Evolutionary conservation across 2,113 vertebrate genomes (phyloP).

Genomic region (Hirundichthys speculiger): DNA sequence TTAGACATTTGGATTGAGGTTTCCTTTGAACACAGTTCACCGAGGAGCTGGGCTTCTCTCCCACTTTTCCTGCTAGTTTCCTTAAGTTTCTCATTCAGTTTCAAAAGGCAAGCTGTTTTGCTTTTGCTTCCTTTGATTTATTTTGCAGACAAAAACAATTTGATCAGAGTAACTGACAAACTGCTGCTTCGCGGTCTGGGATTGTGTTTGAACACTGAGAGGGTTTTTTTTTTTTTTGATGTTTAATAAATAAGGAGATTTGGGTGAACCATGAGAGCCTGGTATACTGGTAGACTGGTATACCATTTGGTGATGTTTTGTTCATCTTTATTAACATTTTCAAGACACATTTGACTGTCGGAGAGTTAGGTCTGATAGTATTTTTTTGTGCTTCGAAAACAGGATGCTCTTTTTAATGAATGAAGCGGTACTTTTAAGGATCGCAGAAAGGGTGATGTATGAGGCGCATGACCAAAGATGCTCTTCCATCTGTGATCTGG

Average conservation of each 20-base stretch:
- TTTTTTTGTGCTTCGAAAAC: background rate
- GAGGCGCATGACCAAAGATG: background rate
- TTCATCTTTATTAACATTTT: background rate
- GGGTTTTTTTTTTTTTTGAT: slow-evolving; percentile 17
- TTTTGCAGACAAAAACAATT: slow-evolving; percentile 19
- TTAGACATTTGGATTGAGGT: slow-evolving; percentile 22
- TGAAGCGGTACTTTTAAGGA: background rate
- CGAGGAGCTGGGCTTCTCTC: slow-evolving; percentile 26
- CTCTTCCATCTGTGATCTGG: background rate
- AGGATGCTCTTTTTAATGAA: background rate
- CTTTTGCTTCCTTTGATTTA: slow-evolving; percentile 38
- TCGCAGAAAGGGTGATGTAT: background rate
- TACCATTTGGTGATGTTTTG: background rate
- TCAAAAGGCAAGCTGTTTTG: slow-evolving; percentile 23
- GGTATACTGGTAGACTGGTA: background rate
- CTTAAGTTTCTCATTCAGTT: slow-evolving; percentile 16
- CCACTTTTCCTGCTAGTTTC: slow-evolving; percentile 1
- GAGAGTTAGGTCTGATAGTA: too few relatives aligned
- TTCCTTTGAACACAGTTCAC: slow-evolving; percentile 39
- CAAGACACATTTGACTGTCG: background rate
- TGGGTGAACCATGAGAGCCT: background rate
- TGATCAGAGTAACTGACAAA: slow-evolving; percentile 12
- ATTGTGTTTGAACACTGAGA: slow-evolving; percentile 28
- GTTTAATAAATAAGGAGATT: background rate
- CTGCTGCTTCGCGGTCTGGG: background rate